A percentile compares a stretch with the other conserved stretches of the same genome.
Conservation (phyloP, 2,113 vertebrate genomes). For the Thunnus thynnus region DNA sequence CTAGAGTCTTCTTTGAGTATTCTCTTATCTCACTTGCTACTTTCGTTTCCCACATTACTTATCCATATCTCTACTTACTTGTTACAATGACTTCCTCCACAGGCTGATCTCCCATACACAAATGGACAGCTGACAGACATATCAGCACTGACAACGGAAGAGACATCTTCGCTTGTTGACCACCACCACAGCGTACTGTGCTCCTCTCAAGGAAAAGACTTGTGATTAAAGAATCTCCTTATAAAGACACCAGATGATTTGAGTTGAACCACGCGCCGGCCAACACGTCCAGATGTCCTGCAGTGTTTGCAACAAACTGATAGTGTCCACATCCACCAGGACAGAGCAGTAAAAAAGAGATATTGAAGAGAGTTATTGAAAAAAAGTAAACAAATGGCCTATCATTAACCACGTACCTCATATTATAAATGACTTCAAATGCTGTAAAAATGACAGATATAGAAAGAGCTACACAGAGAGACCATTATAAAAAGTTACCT, state of each 20-base stretch:
- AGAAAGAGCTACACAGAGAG: neutral
- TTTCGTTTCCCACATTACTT: neutral
- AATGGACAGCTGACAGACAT: constrained; percentile 64
- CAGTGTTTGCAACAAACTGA: neutral
- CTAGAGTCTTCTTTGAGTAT: neutral
- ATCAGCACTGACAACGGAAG: constrained; percentile 70
- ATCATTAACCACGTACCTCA: too few relatives aligned
- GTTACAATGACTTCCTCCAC: constrained; percentile 55
- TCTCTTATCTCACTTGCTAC: neutral
- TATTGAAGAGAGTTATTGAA: neutral
- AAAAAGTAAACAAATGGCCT: neutral
- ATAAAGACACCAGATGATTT: constrained; percentile 12
- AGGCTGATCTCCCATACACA: constrained; percentile 66
- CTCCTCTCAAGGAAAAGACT: neutral
- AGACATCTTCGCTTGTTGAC: constrained; percentile 62
- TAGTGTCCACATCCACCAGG: neutral
- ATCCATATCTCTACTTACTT: constrained; percentile 69
- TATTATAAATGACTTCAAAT: neutral
- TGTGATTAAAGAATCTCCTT: neutral
- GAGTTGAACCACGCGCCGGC: neutral
- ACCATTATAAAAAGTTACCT: neutral
- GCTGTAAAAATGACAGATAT: neutral
- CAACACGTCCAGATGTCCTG: constrained; percentile 4
- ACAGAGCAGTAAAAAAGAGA: neutral
- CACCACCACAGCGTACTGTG: neutral